Percentiles rank a stretch among this genome's conserved stretches.
phyloP scores from a whole-genome alignment of 1,140 invertebrate genomes.

The Coelopa frigida region DNA sequence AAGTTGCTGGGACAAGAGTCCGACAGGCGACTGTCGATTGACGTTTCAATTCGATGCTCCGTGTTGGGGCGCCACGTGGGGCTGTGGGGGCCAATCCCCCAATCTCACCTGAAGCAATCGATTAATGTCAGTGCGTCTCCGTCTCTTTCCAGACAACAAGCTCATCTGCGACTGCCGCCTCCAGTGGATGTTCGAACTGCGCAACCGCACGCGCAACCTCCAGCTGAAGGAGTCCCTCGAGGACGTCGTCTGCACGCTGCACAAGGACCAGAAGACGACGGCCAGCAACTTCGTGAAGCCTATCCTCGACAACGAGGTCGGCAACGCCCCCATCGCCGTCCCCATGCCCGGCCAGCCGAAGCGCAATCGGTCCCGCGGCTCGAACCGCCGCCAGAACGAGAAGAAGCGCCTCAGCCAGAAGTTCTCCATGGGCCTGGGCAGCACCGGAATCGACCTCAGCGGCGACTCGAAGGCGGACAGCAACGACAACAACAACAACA shows the following conservation, averaged over 20 bases:
- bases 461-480: neutral
- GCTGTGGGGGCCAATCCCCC: too few relatives aligned
- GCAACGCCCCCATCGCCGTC: too few relatives aligned
- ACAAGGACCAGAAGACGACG: slow-evolving; percentile 45
- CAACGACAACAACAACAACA: neutral
- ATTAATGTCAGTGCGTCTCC: too few relatives aligned
- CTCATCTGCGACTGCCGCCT: slow-evolving; percentile 72
- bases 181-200: slow-evolving; percentile 64
- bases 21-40: too few relatives aligned
- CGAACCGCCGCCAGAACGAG: too few relatives aligned
- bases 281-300: slow-evolving; percentile 4
- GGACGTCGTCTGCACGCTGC: slow-evolving; percentile 60
- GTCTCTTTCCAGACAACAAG: slow-evolving; percentile 61
- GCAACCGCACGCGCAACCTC: slow-evolving; percentile 63
- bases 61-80: too few relatives aligned
- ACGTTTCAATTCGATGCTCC: too few relatives aligned
- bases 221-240: slow-evolving; percentile 59
- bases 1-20: too few relatives aligned
- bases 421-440: neutral
- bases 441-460: neutral
- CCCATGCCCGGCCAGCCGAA: slow-evolving; percentile 11
- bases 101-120: too few relatives aligned
- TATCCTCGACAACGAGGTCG: slow-evolving; percentile 6
- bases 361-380: too few relatives aligned
- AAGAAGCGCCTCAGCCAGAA: neutral